These are phyloP conservation scores for Epizoanthus ramosus DNA, from an alignment of 92 coral and sea anemone genomes.

Conservation along the genomic window DNA sequence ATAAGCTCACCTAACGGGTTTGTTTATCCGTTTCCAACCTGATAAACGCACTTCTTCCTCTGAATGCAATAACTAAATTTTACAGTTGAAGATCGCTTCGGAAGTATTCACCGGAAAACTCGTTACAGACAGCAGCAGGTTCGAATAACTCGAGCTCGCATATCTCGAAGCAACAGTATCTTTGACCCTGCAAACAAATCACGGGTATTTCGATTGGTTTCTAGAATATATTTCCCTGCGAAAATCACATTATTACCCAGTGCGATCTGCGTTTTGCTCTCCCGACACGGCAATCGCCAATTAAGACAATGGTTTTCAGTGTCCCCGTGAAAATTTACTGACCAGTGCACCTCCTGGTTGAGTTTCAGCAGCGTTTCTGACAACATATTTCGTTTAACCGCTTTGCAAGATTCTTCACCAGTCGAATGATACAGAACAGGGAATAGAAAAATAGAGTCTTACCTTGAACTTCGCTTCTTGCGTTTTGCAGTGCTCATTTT, in stretches of 20 bases:
- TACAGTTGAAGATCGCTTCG: slow-evolving; percentile 18
- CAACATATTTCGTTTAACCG: slow-evolving; percentile 31
- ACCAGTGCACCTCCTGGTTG: neutral
- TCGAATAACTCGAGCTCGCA: neutral
- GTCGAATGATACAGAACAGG: neutral
- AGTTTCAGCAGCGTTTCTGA: slow-evolving; percentile 24
- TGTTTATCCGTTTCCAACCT: neutral
- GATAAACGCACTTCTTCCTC: slow-evolving; percentile 1
- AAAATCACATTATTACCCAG: neutral
- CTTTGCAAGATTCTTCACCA: neutral
- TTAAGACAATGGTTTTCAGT: slow-evolving; percentile 34
- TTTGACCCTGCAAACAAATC: slow-evolving; percentile 49
- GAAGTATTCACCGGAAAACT: slow-evolving; percentile 59
- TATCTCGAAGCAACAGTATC: slow-evolving; percentile 41
- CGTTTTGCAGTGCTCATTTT: slow-evolving; percentile 88
- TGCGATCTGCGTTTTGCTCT: neutral
- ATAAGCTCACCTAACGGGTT: neutral
- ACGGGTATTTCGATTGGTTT: slow-evolving; percentile 31
- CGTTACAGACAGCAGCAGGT: slow-evolving; percentile 18
- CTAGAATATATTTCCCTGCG: slow-evolving; percentile 10
- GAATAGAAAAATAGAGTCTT: slow-evolving; percentile 25
- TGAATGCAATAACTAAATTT: neutral
- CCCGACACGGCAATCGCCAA: slow-evolving; percentile 8
- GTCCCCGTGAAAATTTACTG: neutral
- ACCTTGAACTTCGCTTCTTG: slow-evolving; percentile 94